These are phyloP conservation scores for Baryphthengus martii DNA, from an alignment of 2,113 vertebrate genomes.

Conservation along the genomic window DNA sequence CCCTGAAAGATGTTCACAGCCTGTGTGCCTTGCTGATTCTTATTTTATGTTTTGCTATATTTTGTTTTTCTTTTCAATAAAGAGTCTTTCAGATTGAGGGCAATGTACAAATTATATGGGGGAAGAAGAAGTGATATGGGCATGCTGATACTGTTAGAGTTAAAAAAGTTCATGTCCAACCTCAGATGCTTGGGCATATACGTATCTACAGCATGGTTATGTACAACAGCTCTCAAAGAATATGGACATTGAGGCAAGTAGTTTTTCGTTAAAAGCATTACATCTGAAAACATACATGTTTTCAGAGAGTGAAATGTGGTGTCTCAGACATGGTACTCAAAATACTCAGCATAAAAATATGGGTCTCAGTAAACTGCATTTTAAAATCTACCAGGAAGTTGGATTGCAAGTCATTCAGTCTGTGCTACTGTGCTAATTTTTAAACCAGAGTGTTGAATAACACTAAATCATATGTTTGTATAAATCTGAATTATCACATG, in stretches of 20 bases:
- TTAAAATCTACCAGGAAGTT: not conserved
- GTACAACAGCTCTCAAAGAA: not conserved
- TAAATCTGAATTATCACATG: not conserved
- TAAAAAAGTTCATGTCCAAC: not conserved
- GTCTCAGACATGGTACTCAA: not conserved
- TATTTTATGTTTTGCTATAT: not conserved
- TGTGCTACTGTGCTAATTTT: slow-evolving; percentile 13
- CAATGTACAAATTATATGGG: not conserved
- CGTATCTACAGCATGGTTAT: not conserved
- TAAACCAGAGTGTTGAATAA: slow-evolving; percentile 14
- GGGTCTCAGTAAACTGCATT: not conserved
- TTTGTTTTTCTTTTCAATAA: not conserved
- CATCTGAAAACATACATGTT: too few relatives aligned
- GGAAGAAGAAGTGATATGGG: not conserved
- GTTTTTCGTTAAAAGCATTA: not conserved
- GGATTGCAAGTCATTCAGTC: not conserved
- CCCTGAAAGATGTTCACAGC: not conserved
- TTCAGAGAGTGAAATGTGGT: too few relatives aligned
- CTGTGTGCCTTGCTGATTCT: not conserved
- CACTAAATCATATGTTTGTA: not conserved
- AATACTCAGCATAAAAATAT: not conserved
- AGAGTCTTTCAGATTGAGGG: not conserved
- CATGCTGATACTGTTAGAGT: not conserved
- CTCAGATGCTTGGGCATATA: not conserved
- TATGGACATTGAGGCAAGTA: not conserved